phyloP scores from a whole-genome alignment of 2,113 vertebrate species.

The Actinemys pallida region DNA sequence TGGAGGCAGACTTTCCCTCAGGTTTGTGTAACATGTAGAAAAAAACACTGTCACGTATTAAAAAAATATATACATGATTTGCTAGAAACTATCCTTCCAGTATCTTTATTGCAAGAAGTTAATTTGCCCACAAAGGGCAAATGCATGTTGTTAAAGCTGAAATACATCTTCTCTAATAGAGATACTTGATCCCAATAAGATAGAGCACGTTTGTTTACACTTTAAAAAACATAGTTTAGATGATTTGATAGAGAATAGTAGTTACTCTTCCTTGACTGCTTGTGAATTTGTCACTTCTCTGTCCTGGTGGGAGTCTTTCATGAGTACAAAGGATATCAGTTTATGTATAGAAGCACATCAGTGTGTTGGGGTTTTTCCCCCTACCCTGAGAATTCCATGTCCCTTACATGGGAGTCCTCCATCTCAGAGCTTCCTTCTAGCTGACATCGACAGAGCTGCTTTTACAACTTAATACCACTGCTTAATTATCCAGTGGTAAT shows the following conservation, averaged over 20 bases:
- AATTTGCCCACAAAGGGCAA: background rate
- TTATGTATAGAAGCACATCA: background rate
- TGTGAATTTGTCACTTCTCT: background rate
- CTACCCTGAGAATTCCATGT: background rate
- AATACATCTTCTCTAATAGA: background rate
- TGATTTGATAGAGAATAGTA: background rate
- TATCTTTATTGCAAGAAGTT: background rate
- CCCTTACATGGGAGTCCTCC: background rate
- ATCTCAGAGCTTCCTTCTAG: background rate
- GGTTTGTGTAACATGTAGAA: conserved; percentile 77
- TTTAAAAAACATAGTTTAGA: background rate
- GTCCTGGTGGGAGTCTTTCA: background rate
- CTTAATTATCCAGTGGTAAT: background rate
- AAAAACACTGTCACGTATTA: background rate
- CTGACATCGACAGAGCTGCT: background rate
- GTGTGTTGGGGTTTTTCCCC: background rate
- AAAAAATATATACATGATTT: background rate
- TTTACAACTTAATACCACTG: background rate
- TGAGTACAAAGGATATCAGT: background rate
- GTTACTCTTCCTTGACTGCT: background rate
- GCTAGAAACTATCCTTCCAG: background rate
- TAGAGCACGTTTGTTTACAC: background rate
- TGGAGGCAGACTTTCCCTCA: conserved; percentile 92
- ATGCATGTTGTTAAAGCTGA: background rate
- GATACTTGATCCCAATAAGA: background rate